Percentiles rank a stretch among this genome's conserved stretches.
phyloP scores from a whole-genome alignment of 2,797 vertebrate species.

The Microctenopoma lineatum region DNA sequence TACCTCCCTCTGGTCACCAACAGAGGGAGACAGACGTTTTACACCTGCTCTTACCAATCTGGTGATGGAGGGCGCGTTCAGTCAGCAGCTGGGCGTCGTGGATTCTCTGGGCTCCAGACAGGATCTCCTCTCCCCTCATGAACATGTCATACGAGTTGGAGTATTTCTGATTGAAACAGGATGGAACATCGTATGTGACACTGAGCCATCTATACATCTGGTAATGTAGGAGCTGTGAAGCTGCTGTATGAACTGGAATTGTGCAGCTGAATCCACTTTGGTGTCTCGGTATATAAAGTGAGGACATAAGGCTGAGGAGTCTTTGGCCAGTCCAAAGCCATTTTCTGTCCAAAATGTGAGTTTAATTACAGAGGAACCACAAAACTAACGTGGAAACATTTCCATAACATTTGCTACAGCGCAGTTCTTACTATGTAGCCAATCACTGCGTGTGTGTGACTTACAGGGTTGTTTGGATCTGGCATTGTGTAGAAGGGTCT shows the following conservation, averaged over 20 bases:
- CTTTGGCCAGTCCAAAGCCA: background rate
- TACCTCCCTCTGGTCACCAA: constrained; percentile 12
- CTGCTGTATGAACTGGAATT: background rate
- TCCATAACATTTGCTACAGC: constrained; percentile 6
- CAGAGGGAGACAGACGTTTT: constrained; percentile 52
- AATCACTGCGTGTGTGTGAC: constrained; percentile 60
- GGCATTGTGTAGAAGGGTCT: constrained; percentile 99
- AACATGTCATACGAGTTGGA: constrained; percentile 99
- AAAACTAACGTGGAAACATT: constrained; percentile 13
- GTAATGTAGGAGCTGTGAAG: background rate
- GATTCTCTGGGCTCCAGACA: constrained; percentile 97
- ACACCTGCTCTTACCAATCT: constrained; percentile 83
- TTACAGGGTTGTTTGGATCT: constrained; percentile 91
- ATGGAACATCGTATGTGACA: background rate
- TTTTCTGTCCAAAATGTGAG: constrained; percentile 5
- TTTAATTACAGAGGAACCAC: constrained; percentile 1
- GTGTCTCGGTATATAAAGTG: background rate
- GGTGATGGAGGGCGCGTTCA: constrained; percentile 91
- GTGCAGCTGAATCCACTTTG: background rate
- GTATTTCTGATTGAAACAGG: constrained; percentile 85
- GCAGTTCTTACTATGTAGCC: background rate
- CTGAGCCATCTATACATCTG: background rate
- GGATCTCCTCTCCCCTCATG: constrained; percentile 98
- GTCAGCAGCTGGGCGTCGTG: constrained; percentile 95
- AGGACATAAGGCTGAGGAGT: constrained; percentile 3